A percentile compares a stretch with the other conserved stretches of the same genome.
phyloP scores from a whole-genome alignment of 2,797 vertebrate genomes.

The Dipus sagitta region DNA sequence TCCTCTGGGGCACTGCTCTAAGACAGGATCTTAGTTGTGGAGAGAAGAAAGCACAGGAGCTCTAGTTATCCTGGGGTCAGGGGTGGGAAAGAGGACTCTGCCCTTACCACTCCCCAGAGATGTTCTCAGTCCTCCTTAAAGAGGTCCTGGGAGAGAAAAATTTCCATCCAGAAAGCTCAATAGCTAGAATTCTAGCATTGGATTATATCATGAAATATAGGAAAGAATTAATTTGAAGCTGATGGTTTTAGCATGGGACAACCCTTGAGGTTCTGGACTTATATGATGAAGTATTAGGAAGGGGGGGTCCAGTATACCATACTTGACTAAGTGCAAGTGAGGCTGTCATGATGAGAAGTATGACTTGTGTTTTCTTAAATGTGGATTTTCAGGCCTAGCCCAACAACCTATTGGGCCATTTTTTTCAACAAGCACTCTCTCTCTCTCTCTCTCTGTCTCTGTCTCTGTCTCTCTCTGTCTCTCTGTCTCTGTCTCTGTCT shows the following conservation, averaged over 20 bases:
- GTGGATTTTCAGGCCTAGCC: not conserved
- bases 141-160: not conserved
- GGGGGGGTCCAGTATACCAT: not conserved
- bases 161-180: constrained; percentile 5
- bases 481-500: too few species aligned
- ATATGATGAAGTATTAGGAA: not conserved
- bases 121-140: not conserved
- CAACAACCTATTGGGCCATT: not conserved
- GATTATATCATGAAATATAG: not conserved
- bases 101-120: not conserved
- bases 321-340: not conserved
- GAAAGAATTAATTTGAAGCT: not conserved
- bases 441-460: not conserved
- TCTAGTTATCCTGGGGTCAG: not conserved
- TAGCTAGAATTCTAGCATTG: not conserved
- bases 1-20: constrained; percentile 10
- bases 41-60: not conserved
- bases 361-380: not conserved
- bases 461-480: not conserved
- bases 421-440: not conserved
- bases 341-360: not conserved
- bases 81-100: not conserved
- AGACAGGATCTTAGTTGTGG: not conserved
- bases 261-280: not conserved
- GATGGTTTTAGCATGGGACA: not conserved